These are phyloP conservation scores for Boleophthalmus pectinirostris DNA, from an alignment of 2,113 vertebrate species.

Conservation along the genomic window DNA sequence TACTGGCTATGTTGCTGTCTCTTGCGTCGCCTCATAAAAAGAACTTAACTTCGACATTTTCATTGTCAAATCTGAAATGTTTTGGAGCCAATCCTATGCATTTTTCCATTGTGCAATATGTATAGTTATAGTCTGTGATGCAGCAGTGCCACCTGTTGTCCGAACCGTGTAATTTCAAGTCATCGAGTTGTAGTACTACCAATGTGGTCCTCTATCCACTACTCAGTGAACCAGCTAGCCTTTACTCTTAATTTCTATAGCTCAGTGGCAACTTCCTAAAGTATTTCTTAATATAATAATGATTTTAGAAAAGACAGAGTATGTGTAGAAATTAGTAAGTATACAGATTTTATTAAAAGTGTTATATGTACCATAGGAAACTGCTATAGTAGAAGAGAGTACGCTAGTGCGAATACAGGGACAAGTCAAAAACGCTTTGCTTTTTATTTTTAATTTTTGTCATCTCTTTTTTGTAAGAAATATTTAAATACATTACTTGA, in stretches of 20 bases:
- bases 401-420: constrained; percentile 50
- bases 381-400: constrained; percentile 65
- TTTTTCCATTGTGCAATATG: constrained; percentile 68
- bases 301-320: constrained; percentile 63
- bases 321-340: constrained; percentile 74
- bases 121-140: constrained; percentile 62
- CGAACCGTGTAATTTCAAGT: constrained; percentile 57
- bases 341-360: constrained; percentile 74
- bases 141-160: constrained; percentile 73
- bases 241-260: constrained; percentile 61
- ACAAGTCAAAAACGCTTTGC: constrained; percentile 43
- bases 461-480: constrained; percentile 62
- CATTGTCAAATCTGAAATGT: constrained; percentile 37
- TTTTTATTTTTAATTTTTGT: constrained; percentile 37
- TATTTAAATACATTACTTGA: constrained; percentile 58
- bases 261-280: constrained; percentile 62
- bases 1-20: constrained; percentile 41
- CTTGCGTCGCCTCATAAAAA: constrained; percentile 7
- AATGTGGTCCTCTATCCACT: constrained; percentile 58
- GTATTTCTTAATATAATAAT: constrained; percentile 60
- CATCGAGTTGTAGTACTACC: constrained; percentile 52
- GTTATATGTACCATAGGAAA: constrained; percentile 70
- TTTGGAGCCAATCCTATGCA: constrained; percentile 59
- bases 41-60: constrained; percentile 32
- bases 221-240: constrained; percentile 76